phyloP scores from a whole-genome alignment of 2,797 vertebrate genomes.

The Perodicticus potto region DNA sequence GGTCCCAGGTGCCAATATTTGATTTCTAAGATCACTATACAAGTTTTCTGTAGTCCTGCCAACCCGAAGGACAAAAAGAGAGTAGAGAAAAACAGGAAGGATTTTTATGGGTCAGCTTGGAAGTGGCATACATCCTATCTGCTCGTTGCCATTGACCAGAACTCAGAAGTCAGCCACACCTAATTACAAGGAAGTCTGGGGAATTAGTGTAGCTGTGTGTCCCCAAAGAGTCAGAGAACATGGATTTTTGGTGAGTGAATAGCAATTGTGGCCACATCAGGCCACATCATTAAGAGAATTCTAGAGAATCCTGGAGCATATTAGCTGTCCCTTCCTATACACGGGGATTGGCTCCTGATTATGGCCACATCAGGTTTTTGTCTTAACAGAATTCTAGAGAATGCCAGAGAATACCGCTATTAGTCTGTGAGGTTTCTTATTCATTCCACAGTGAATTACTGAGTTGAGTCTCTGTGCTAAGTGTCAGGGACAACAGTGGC shows the following conservation, averaged over 20 bases:
- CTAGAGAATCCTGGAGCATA: not conserved
- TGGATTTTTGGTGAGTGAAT: not conserved
- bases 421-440: not conserved
- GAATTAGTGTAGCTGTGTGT: not conserved
- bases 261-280: not conserved
- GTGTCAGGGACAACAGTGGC: not conserved
- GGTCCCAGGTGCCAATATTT: not conserved
- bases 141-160: not conserved
- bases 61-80: not conserved
- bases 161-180: not conserved
- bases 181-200: not conserved
- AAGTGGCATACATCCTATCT: not conserved
- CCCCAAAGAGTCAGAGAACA: not conserved
- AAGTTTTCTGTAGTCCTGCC: not conserved
- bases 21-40: not conserved
- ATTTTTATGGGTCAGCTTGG: not conserved
- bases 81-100: not conserved
- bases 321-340: too few relatives aligned
- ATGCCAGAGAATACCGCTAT: not conserved
- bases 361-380: not conserved
- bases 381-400: not conserved
- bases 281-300: not conserved
- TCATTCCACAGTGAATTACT: not conserved
- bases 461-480: not conserved
- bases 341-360: not conserved